A percentile compares a stretch with the other conserved stretches of the same genome.
These are phyloP conservation scores for Epinotia bilunana DNA, from an alignment of 2,888 invertebrate species.

Conservation along the genomic window DNA sequence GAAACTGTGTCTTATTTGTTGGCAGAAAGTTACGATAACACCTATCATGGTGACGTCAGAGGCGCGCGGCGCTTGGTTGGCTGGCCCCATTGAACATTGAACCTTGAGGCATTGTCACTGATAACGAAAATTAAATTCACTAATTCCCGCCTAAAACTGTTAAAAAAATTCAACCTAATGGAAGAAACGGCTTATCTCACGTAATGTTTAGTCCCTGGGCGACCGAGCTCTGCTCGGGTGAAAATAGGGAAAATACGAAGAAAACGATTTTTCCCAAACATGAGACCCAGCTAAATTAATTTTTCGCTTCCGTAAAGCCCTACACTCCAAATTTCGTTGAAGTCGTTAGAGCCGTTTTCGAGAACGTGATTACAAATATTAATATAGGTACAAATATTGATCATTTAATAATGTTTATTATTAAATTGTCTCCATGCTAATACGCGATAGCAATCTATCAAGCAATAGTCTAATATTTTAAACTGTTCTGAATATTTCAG, in stretches of 20 bases:
- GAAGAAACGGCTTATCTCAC: not conserved
- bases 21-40: slow-evolving; percentile 61
- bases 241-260: no score
- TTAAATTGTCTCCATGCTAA: not conserved
- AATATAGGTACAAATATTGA: no score
- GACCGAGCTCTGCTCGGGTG: no score
- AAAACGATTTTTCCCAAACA: no score
- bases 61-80: slow-evolving; percentile 49
- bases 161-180: not conserved
- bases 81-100: slow-evolving; percentile 58
- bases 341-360: no score
- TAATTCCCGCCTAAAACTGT: slow-evolving; percentile 58
- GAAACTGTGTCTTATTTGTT: slow-evolving; percentile 23
- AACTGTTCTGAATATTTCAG: no score
- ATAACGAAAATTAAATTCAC: slow-evolving; percentile 56
- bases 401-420: no score
- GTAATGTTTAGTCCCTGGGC: not conserved
- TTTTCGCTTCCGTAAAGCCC: no score
- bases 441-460: not conserved
- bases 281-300: no score
- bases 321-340: no score
- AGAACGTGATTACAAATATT: no score
- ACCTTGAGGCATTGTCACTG: slow-evolving; percentile 72
- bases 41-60: slow-evolving; percentile 76
- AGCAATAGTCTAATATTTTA: not conserved